phyloP scores from a whole-genome alignment of 2,797 vertebrate genomes.

The Acrossocheilus wenchowensis region DNA sequence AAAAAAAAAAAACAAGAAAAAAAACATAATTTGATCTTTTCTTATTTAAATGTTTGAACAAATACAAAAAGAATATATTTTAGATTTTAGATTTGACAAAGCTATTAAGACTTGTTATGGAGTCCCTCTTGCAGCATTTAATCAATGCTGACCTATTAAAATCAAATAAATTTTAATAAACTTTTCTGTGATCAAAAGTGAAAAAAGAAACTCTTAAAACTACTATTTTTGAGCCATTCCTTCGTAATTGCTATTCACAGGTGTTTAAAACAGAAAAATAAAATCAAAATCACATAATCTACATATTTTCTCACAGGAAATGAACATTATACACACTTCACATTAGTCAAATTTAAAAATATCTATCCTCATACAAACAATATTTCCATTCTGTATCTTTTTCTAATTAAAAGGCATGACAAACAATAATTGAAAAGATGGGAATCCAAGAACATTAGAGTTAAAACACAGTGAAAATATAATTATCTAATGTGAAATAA shows the following conservation, averaged over 20 bases:
- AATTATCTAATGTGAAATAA: conserved; percentile 51
- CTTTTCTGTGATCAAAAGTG: not conserved
- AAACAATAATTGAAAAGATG: conserved; percentile 15
- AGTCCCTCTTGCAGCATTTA: not conserved
- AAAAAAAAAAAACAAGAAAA: not conserved
- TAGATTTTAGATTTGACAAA: conserved; percentile 21
- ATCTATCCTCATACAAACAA: conserved; percentile 16
- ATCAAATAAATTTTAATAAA: not conserved
- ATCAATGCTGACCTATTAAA: not conserved
- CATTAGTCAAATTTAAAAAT: not conserved
- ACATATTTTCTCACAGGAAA: not conserved
- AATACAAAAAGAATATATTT: conserved; percentile 51
- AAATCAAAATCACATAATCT: conserved; percentile 26
- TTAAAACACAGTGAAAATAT: conserved; percentile 55
- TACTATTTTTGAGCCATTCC: not conserved
- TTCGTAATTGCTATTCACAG: conserved; percentile 10
- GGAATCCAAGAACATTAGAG: conserved; percentile 13
- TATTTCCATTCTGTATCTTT: not conserved
- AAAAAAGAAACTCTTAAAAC: not conserved
- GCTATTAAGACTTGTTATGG: conserved; percentile 40
- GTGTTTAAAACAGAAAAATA: not conserved
- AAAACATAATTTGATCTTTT: conserved; percentile 32
- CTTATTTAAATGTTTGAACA: conserved; percentile 30
- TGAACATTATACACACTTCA: conserved; percentile 3
- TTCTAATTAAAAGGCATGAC: conserved; percentile 43